Evolutionary conservation across 2,113 vertebrate genomes (phyloP).

Genomic region (Platysternon megacephalum): DNA sequence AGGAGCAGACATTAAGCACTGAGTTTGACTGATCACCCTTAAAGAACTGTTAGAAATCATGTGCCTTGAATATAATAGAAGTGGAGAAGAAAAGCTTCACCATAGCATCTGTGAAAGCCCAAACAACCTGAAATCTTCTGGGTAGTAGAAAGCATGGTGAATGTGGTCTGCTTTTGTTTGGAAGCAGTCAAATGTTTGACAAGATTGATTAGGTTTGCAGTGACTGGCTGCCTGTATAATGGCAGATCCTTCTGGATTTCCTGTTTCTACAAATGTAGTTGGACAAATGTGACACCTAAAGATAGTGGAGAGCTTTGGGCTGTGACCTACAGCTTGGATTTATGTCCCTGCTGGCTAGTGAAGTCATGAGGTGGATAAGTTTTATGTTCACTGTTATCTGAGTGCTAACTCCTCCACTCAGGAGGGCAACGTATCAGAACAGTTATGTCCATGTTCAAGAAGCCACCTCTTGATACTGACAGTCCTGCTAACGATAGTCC

Average conservation of each 20-base stretch:
- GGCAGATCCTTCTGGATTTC: neutral
- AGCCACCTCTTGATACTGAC: constrained; percentile 44
- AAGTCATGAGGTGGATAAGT: neutral
- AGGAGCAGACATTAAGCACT: neutral
- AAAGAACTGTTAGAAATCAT: neutral
- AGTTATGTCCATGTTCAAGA: constrained; percentile 35
- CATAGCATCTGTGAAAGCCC: neutral
- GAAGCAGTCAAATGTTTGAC: neutral
- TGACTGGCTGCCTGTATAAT: neutral
- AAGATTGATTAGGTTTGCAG: rapidly evolving
- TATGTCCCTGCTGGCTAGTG: neutral
- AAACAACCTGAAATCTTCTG: neutral
- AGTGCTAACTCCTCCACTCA: constrained; percentile 12
- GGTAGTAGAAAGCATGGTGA: neutral
- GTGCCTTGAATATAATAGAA: neutral
- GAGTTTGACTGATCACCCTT: rapidly evolving
- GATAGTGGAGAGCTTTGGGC: constrained; percentile 30
- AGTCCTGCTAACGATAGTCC: constrained; percentile 32
- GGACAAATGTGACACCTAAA: constrained; percentile 36
- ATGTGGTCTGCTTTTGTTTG: neutral
- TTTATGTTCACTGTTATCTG: neutral
- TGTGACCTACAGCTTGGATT: constrained; percentile 29
- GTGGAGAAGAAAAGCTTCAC: neutral
- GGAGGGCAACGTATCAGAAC: constrained; percentile 49
- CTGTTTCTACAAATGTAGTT: neutral